Conservation (phyloP, 2,113 vertebrate species). For the Hippoglossus stenolepis region DNA sequence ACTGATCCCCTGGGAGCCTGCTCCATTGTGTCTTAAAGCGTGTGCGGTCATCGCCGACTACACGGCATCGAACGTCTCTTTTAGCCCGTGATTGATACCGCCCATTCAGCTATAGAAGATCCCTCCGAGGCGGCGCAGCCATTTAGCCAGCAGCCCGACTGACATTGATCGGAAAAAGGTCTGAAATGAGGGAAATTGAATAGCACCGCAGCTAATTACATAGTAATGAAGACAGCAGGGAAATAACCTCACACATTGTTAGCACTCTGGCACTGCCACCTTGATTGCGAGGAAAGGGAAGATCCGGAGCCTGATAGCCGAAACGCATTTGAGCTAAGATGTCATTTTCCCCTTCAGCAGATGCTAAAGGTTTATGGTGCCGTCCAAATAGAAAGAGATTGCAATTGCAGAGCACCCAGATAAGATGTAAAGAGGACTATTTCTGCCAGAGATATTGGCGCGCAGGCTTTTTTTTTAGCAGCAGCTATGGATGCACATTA, state of each 20-base stretch:
- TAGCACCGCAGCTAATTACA: conserved; percentile 67
- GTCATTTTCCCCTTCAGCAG: conserved; percentile 20
- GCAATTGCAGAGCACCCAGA: conserved; percentile 12
- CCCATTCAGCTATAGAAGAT: conserved; percentile 57
- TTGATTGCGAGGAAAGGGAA: conserved; percentile 51
- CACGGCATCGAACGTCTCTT: conserved; percentile 44
- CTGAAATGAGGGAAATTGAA: conserved; percentile 71
- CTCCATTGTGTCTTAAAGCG: background rate
- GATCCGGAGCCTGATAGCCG: conserved; percentile 19
- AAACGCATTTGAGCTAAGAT: conserved; percentile 14
- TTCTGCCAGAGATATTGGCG: conserved; percentile 46
- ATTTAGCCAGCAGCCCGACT: conserved; percentile 60
- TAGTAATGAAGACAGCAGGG: conserved; percentile 63
- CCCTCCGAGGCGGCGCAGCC: conserved; percentile 25
- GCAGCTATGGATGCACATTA: conserved; percentile 25
- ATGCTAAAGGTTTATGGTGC: conserved; percentile 6
- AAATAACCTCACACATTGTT: conserved; percentile 57
- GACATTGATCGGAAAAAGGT: conserved; percentile 70
- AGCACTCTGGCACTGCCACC: conserved; percentile 41
- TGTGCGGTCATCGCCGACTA: conserved; percentile 29
- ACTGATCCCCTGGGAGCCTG: conserved; percentile 10
- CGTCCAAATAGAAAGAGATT: conserved; percentile 28
- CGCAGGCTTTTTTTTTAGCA: conserved; percentile 15
- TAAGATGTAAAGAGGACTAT: conserved; percentile 12
- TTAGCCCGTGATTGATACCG: conserved; percentile 68